Conservation (phyloP, 2,888 invertebrate genomes). For the Deroplatys truncata region DNA sequence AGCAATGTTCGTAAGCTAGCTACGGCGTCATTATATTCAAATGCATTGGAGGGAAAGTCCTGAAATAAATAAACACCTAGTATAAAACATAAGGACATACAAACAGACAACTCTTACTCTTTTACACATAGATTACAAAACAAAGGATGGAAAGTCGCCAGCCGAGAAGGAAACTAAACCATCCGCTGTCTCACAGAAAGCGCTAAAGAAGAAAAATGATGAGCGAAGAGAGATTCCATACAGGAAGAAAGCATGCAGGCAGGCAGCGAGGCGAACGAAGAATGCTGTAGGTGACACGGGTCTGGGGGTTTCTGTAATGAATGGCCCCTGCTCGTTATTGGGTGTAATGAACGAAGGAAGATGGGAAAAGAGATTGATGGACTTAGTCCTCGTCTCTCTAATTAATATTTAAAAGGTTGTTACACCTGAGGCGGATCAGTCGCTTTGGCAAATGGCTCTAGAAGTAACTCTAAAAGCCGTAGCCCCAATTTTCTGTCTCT, state of each 20-base stretch:
- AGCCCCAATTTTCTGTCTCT: no score
- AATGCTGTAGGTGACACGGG: neutral
- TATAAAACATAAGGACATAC: no score
- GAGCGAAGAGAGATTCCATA: neutral
- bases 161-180: neutral
- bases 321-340: neutral
- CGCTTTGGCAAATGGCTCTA: no score
- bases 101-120: no score
- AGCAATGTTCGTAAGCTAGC: no score
- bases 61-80: no score
- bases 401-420: neutral
- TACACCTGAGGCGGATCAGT: neutral
- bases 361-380: neutral
- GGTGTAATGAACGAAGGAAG: neutral
- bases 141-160: neutral
- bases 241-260: neutral
- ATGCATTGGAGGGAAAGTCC: no score
- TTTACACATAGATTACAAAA: neutral
- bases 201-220: neutral
- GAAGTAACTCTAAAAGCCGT: no score
- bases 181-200: neutral
- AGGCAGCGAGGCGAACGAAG: neutral
- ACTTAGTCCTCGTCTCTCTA: neutral
- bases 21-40: no score
- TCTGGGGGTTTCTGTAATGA: neutral